Conservation (phyloP, 2,888 invertebrate species). For the Ditula angustiorana region DNA sequence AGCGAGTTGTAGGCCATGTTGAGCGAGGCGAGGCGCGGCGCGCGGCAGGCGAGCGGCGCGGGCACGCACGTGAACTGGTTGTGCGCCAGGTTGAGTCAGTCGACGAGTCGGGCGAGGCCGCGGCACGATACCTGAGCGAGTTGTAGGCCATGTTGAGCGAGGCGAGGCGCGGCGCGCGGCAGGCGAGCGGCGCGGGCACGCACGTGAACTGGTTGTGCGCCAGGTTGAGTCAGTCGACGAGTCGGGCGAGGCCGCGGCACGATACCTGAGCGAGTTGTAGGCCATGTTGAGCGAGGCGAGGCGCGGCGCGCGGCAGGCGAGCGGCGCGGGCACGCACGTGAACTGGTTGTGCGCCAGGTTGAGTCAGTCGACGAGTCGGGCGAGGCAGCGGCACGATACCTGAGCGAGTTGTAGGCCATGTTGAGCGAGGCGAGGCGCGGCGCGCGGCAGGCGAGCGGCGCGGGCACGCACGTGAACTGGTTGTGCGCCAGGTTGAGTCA, state of each 20-base stretch:
- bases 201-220: conserved; percentile 91
- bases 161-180: conserved; percentile 88
- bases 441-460: conserved; percentile 83
- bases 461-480: too few species aligned
- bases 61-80: too few species aligned
- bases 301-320: conserved; percentile 87
- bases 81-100: conserved; percentile 95
- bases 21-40: conserved; percentile 90
- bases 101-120: conserved; percentile 95
- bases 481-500: conserved; percentile 95
- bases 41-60: conserved; percentile 84
- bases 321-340: conserved; percentile 84
- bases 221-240: conserved; percentile 94
- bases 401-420: conserved; percentile 96
- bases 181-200: conserved; percentile 83
- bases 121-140: conserved; percentile 91
- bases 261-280: conserved; percentile 94
- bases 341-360: conserved; percentile 96
- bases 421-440: conserved; percentile 92
- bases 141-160: conserved; percentile 96
- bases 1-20: conserved; percentile 97
- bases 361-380: conserved; percentile 93
- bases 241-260: conserved; percentile 94
- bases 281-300: conserved; percentile 93
- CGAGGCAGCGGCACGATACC: conserved; percentile 92